A percentile compares a stretch with the other conserved stretches of the same genome.
phyloP scores from a whole-genome alignment of 2,888 invertebrate species.

The Pinctada fucata region DNA sequence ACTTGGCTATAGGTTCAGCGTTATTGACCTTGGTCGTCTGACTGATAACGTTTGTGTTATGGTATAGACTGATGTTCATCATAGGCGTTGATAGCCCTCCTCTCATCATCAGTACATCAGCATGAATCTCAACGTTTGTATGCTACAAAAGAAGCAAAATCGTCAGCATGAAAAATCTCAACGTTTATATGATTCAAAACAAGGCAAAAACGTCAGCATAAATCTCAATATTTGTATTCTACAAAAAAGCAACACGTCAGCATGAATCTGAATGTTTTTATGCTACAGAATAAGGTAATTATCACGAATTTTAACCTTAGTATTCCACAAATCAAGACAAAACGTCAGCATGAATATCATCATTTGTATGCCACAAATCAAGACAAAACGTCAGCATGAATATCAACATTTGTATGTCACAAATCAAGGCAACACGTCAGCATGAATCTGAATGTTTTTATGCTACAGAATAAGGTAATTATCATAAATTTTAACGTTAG shows the following conservation, averaged over 20 bases:
- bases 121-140: slow-evolving; percentile 29
- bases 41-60: slow-evolving; percentile 29
- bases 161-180: not conserved
- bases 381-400: slow-evolving; percentile 23
- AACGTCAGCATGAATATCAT: too few species aligned
- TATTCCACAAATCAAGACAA: too few species aligned
- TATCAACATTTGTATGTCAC: slow-evolving; percentile 29
- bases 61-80: slow-evolving; percentile 40
- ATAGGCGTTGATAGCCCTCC: slow-evolving; percentile 29
- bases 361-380: too few species aligned
- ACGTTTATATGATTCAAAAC: too few species aligned
- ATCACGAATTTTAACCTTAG: too few species aligned
- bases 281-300: too few species aligned
- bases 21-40: slow-evolving; percentile 23
- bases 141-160: slow-evolving; percentile 13
- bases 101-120: slow-evolving; percentile 37
- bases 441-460: too few species aligned
- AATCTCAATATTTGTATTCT: too few species aligned
- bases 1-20: slow-evolving; percentile 32
- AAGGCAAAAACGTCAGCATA: not conserved
- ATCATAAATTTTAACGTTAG: too few species aligned
- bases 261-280: too few species aligned
- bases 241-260: too few species aligned
- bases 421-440: not conserved
- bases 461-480: too few species aligned